Base-by-base conservation (phyloP, 2,113 vertebrate genomes). In the Dissostichus mawsoni region DNA sequence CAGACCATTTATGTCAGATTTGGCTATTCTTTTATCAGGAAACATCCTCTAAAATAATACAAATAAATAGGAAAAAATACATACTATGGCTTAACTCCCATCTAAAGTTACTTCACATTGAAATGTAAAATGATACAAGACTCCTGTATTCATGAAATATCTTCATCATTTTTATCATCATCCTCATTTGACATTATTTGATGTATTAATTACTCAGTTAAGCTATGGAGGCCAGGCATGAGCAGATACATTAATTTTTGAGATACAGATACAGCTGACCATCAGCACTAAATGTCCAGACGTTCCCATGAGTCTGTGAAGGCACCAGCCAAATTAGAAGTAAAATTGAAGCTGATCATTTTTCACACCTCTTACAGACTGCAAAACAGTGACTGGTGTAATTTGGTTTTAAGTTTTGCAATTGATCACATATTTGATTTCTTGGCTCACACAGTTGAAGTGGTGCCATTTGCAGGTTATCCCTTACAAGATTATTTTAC, bases 1-100 rank as follows among this genome's bases (percentile, higher is more conserved):
- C 69, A 56, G 81, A 12, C 10, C 20, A 13, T 55, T 82, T 47
- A n/a, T 55, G 25, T 78, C 65, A 36, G 69, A 12, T 77, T 56
- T 45, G 33, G 33, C n/a, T 11, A 47, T 14, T 48, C 11, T 36
- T 67, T 61, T 10, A 9, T 23, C 3, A 18, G 11, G 7, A 16
- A 13, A 16, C 17, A 45, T 4, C 33, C 33, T 0, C 44, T 56
- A 18, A 16, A 41, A 44, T n/a, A 29, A 8, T 16, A 17, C 36
- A 41, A 5, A 8, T 58, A 16, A 36, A 9, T 66, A 50, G 48
- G 3, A 36, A 59, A 48, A 20, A 50, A 48, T 3, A 29, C 29
- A 29, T 29, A 25, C 25, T 25, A n/a, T 14, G 47, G 11, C 3
- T 13, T 11, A 48, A 14, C 3, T 12, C 47, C 13, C 11, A 11